A percentile compares a stretch with the other conserved stretches of the same genome.
These are phyloP conservation scores for Typhlichthys subterraneus DNA, from an alignment of 2,797 vertebrate species.

Conservation along the genomic window DNA sequence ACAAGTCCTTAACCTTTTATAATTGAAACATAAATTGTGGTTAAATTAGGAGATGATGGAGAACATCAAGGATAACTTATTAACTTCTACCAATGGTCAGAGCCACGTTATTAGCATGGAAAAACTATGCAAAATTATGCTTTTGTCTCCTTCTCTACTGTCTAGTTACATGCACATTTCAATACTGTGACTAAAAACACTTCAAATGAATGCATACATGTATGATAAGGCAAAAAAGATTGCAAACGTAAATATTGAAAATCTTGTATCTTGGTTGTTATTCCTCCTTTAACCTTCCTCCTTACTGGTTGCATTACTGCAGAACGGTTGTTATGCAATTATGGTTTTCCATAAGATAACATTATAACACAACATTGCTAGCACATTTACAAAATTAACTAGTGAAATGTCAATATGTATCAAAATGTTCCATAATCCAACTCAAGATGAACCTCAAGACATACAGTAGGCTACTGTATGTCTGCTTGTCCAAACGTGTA, in stretches of 20 bases:
- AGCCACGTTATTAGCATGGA: too few relatives aligned
- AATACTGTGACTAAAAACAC: too few relatives aligned
- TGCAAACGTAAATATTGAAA: not conserved
- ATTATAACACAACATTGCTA: constrained; percentile 53
- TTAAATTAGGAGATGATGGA: not conserved
- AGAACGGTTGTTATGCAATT: constrained; percentile 45
- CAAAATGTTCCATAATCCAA: constrained; percentile 52
- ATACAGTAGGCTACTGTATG: too few relatives aligned
- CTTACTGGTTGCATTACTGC: constrained; percentile 25
- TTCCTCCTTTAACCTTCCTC: constrained; percentile 20
- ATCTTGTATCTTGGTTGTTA: not conserved
- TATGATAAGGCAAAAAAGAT: not conserved
- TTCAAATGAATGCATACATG: not conserved
- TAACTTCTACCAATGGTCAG: too few relatives aligned
- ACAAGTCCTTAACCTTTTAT: constrained; percentile 4
- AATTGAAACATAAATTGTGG: not conserved
- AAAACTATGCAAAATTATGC: constrained; percentile 16
- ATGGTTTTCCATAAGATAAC: constrained; percentile 58
- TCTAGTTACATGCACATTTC: too few relatives aligned
- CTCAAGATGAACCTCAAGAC: constrained; percentile 35
- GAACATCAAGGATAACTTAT: too few relatives aligned
- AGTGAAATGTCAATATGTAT: constrained; percentile 46
- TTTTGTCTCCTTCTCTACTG: constrained; percentile 27
- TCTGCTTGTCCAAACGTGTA: too few relatives aligned
- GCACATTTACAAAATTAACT: constrained; percentile 58